Conservation (phyloP, 2,888 invertebrate genomes). For the Scotopteryx bipunctaria region DNA sequence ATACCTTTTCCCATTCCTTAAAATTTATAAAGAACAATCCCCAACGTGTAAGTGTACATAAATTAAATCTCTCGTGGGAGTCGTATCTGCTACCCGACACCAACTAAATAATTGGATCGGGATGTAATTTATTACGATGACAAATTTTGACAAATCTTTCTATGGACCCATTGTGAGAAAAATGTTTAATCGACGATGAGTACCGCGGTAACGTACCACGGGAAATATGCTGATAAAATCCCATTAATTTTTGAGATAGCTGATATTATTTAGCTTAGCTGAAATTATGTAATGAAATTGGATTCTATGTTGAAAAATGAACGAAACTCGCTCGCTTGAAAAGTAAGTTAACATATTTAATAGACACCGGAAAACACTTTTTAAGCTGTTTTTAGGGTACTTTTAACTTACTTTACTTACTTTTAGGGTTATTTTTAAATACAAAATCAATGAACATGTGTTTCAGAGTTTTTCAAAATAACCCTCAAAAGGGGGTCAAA, state of each 20-base stretch:
- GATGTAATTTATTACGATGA: conserved; percentile 69
- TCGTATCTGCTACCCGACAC: conserved; percentile 67
- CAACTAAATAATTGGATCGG: conserved; percentile 71
- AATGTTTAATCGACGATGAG: conserved; percentile 39
- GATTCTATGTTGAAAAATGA: neutral
- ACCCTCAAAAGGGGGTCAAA: too few species aligned
- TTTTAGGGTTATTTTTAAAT: too few species aligned
- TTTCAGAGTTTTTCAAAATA: too few species aligned
- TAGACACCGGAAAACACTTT: neutral
- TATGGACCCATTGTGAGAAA: conserved; percentile 43
- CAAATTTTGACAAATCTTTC: conserved; percentile 69
- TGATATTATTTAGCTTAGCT: neutral
- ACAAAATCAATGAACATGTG: too few species aligned
- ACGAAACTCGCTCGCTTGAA: neutral
- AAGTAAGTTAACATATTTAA: too few species aligned
- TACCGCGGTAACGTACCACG: neutral
- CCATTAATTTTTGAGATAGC: neutral
- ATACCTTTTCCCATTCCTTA: conserved; percentile 38
- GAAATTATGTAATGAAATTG: neutral
- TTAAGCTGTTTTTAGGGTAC: neutral
- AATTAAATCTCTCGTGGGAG: conserved; percentile 67
- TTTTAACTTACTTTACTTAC: too few species aligned
- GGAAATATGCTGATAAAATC: neutral
- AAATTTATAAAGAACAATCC: conserved; percentile 51
- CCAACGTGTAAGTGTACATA: conserved; percentile 64